Conservation (phyloP, 1,140 invertebrate genomes). For the Popillia japonica region DNA sequence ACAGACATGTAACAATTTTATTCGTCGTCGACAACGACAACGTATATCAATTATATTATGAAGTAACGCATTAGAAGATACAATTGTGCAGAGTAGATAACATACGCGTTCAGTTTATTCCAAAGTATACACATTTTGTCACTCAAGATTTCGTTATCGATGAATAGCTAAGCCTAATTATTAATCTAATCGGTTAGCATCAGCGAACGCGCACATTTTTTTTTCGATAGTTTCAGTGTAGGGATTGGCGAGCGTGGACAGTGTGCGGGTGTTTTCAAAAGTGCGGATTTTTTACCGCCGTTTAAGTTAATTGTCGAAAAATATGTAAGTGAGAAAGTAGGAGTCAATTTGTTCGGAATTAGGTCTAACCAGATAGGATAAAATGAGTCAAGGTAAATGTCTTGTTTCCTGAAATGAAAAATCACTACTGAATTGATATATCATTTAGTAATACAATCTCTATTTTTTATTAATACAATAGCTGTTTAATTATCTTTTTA, state of each 20-base stretch:
- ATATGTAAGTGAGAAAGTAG: not conserved
- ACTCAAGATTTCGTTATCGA: slow-evolving; percentile 5
- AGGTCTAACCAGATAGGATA: not conserved
- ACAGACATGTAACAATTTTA: not conserved
- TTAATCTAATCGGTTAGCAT: not conserved
- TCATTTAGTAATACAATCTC: too few relatives aligned
- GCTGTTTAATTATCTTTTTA: too few relatives aligned
- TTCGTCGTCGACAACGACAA: not conserved
- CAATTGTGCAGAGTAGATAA: not conserved
- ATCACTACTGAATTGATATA: too few relatives aligned
- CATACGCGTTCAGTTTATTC: not conserved
- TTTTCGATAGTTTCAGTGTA: not conserved
- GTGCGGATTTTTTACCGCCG: not conserved
- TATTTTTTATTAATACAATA: too few relatives aligned
- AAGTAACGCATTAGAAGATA: not conserved
- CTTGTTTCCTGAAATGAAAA: not conserved
- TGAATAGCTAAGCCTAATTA: not conserved
- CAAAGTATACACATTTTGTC: not conserved
- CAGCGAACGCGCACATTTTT: not conserved
- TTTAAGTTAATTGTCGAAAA: not conserved
- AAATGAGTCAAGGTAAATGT: not conserved
- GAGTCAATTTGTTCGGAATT: not conserved
- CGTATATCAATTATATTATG: not conserved
- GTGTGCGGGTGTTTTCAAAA: not conserved
- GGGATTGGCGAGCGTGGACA: not conserved